phyloP scores from a whole-genome alignment of 1,140 invertebrate genomes.

The Drosophila melanica region DNA sequence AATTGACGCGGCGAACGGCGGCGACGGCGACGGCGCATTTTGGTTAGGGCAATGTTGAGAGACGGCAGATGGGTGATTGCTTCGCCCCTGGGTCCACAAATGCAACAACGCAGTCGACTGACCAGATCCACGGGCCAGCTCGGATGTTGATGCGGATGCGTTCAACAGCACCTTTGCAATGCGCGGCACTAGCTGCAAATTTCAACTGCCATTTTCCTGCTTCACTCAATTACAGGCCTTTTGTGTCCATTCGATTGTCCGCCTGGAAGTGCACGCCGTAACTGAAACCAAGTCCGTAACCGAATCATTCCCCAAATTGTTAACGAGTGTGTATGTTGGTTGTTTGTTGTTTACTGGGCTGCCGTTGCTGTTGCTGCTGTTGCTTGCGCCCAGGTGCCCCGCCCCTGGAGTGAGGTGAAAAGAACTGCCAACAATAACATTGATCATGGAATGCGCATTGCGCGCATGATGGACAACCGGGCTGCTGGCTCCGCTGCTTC shows the following conservation, averaged over 20 bases:
- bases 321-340: neutral
- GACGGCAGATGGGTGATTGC: conserved; percentile 34
- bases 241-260: conserved; percentile 58
- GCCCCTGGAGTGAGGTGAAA: conserved; percentile 30
- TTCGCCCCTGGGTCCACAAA: conserved; percentile 47
- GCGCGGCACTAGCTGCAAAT: conserved; percentile 42
- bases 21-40: neutral
- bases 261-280: conserved; percentile 43
- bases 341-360: conserved; percentile 51
- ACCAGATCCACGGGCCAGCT: neutral
- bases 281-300: conserved; percentile 70
- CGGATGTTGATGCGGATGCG: conserved; percentile 15
- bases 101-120: neutral
- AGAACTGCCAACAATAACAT: conserved; percentile 57
- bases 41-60: neutral
- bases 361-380: conserved; percentile 13
- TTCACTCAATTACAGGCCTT: conserved; percentile 77
- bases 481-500: neutral
- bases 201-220: conserved; percentile 54
- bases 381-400: conserved; percentile 41
- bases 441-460: conserved; percentile 42
- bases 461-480: conserved; percentile 33
- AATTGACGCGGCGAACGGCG: conserved; percentile 57
- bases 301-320: conserved; percentile 68
- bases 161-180: conserved; percentile 36